Percentiles rank a stretch among this genome's conserved stretches.
phyloP scores from a whole-genome alignment of 2,797 vertebrate species.

The Clarias pachynema region DNA sequence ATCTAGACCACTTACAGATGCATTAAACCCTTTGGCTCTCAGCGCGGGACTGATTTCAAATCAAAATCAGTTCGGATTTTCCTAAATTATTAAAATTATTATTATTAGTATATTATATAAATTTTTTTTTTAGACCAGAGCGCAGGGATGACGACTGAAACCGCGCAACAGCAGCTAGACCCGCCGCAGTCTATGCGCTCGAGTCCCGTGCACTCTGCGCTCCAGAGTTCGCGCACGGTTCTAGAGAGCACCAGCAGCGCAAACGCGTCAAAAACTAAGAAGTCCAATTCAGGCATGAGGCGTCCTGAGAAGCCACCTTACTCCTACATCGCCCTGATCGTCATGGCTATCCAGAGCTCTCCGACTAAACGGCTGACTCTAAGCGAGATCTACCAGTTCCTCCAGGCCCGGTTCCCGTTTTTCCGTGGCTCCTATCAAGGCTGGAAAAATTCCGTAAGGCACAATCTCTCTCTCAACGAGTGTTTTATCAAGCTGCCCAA shows the following conservation, averaged over 20 bases:
- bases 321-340: constrained; percentile 94
- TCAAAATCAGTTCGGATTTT: background rate
- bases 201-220: constrained; percentile 75
- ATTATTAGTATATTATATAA: background rate
- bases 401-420: constrained; percentile 92
- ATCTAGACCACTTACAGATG: background rate
- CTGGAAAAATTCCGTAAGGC: constrained; percentile 96
- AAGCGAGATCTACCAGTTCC: constrained; percentile 96
- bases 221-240: constrained; percentile 79
- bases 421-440: constrained; percentile 94
- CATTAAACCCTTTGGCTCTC: background rate
- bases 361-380: constrained; percentile 90
- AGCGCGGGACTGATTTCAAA: background rate
- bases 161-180: constrained; percentile 78
- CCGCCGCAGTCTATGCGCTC: constrained; percentile 75
- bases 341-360: constrained; percentile 96
- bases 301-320: constrained; percentile 94
- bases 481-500: constrained; percentile 97
- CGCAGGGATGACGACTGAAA: constrained; percentile 81
- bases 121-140: background rate
- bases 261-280: constrained; percentile 79
- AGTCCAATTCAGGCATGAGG: constrained; percentile 85
- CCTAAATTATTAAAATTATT: background rate
- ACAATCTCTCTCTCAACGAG: constrained; percentile 95
- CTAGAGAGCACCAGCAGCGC: constrained; percentile 69